Conservation (phyloP, 2,797 vertebrate species). For the Ctenosaura bakeri region DNA sequence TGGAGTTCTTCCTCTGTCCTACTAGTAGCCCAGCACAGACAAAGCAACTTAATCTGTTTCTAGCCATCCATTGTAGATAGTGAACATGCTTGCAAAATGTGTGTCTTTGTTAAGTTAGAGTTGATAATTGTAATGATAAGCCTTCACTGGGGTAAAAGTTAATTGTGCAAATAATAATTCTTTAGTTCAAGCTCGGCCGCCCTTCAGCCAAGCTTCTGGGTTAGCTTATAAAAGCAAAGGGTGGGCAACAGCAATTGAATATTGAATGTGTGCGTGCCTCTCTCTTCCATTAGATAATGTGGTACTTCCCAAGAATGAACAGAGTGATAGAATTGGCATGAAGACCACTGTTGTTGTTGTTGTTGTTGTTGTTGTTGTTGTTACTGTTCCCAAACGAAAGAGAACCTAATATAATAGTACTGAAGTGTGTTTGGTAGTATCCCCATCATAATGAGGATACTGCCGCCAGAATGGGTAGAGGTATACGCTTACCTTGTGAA, state of each 20-base stretch:
- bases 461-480: not conserved
- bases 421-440: not conserved
- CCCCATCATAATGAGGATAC: no score
- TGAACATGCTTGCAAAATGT: no score
- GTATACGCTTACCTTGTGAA: not conserved
- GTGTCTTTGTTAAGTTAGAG: no score
- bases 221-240: not conserved
- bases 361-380: not conserved
- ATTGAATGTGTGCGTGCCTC: not conserved
- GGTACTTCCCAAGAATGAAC: not conserved
- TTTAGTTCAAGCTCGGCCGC: no score
- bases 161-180: no score
- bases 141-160: no score
- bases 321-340: not conserved
- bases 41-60: no score
- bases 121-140: no score
- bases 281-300: not conserved
- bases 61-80: no score
- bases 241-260: not conserved
- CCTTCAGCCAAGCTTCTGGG: not conserved
- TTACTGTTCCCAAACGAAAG: not conserved
- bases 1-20: no score
- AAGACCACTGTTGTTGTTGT: not conserved
- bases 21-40: no score
- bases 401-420: not conserved